Evolutionary conservation across 2,888 invertebrate genomes (phyloP).

Genomic region (Ectemnius cavifrons): DNA sequence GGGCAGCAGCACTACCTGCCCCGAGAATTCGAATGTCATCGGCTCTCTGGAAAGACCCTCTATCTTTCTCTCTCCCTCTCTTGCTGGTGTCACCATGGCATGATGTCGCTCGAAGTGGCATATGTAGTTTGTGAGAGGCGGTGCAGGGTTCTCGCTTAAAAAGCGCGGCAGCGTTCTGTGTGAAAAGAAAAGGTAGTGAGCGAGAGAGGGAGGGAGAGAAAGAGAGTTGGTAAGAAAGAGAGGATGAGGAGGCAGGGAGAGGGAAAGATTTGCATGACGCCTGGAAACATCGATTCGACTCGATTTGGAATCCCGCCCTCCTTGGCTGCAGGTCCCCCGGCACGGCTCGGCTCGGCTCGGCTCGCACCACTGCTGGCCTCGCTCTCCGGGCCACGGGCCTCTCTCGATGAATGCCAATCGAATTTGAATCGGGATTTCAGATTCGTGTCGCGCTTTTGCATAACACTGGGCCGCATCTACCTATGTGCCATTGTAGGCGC

Average conservation of each 20-base stretch:
- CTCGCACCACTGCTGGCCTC: conserved; percentile 21
- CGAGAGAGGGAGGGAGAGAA: not conserved
- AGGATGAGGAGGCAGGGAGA: not conserved
- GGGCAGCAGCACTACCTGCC: conserved; percentile 37
- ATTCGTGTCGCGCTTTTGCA: conserved; percentile 67
- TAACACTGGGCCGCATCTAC: conserved; percentile 53
- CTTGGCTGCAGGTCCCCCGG: too few species aligned
- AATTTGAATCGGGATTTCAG: conserved; percentile 58
- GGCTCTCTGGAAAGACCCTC: not conserved
- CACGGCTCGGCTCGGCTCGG: too few species aligned
- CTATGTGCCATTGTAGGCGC: too few species aligned
- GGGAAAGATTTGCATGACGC: conserved; percentile 34
- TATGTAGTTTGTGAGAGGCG: too few species aligned
- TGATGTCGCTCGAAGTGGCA: too few species aligned
- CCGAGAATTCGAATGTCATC: not conserved
- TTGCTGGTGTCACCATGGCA: too few species aligned
- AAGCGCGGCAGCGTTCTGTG: too few species aligned
- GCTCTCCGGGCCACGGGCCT: conserved; percentile 27
- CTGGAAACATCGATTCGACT: conserved; percentile 58
- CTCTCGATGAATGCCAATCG: conserved; percentile 56
- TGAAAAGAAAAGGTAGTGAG: conserved; percentile 12
- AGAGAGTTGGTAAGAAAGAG: not conserved
- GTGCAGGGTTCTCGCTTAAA: too few species aligned
- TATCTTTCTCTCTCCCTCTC: too few species aligned
- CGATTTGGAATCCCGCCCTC: conserved; percentile 52